Base-by-base conservation (phyloP, 2,797 vertebrate genomes). In the Sorex maritimensis region DNA sequence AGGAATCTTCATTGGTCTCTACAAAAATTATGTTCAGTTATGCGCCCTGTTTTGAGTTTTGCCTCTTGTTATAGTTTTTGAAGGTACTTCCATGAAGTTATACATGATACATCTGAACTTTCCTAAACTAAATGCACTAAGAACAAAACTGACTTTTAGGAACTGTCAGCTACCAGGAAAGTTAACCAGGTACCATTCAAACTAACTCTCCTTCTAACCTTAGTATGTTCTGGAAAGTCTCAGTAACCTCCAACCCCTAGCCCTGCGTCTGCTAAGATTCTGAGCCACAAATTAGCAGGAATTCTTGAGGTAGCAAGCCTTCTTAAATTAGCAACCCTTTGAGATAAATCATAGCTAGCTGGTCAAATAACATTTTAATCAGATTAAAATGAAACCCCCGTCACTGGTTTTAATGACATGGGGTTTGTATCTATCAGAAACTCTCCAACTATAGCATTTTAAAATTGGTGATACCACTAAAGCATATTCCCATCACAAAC, bases 381-480 rank as follows among this genome's bases (percentile, higher is more conserved):
- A 86, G 15, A 85, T 71, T 81, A 46, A 86, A 88, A 68, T 11
- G 52, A 9, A 95, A 58, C 69, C 30, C 26, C 11, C 58, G 0
- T 38, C 38, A 24, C 17, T 84, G 28, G 12, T 74, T 88, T 88
- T 65, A 94, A 71, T 81, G 49, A 82, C 44, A 79, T 52, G 44
- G 21, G 71, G 82, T 88, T 74, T 74, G 46, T 41, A 49, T 49
- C 83, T 88, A 88, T 88, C 71, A 85, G 52, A 94, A 92, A 78
- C 21, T 41, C 55, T 78, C 90, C 58, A 9, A 65, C 24, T 13
- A 6, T 52, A 86, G 38, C n/a, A 44, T 34, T 86, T 87, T 44
- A 85, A 95, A 82, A 79, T 69, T 26, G 7, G 41, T 65, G 58
- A 78, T 12, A 78, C 58, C 85, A 85, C 71, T 28, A 92, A 85